A percentile compares a stretch with the other conserved stretches of the same genome.
These are phyloP conservation scores for Hypercompe scribonia DNA, from an alignment of 2,888 invertebrate genomes.

Conservation along the genomic window DNA sequence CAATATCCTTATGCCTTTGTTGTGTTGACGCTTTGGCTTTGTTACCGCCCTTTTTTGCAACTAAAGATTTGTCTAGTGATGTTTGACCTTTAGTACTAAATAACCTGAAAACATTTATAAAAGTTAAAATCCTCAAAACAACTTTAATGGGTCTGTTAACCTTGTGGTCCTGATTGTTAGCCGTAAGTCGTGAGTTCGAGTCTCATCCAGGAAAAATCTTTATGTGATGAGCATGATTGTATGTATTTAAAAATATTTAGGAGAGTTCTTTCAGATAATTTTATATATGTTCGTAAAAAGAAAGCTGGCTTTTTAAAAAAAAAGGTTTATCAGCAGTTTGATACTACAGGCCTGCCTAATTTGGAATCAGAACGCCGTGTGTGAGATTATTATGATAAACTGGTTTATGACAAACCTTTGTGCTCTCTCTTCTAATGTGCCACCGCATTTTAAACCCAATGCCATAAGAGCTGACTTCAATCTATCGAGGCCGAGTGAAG, in stretches of 20 bases:
- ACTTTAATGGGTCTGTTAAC: no score
- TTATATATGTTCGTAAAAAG: no score
- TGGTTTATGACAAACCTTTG: slow-evolving; percentile 87
- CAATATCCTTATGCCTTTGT: slow-evolving; percentile 94
- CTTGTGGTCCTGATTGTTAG: no score
- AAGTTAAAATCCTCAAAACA: neutral
- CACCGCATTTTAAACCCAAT: slow-evolving; percentile 98
- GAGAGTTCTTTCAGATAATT: no score
- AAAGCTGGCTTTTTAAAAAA: no score
- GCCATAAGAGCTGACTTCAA: slow-evolving; percentile 99
- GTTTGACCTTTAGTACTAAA: slow-evolving; percentile 98
- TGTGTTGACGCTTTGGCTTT: slow-evolving; percentile 83
- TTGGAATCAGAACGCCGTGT: no score
- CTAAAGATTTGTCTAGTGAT: slow-evolving; percentile 95
- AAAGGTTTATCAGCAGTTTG: no score
- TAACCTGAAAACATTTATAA: slow-evolving; percentile 76
- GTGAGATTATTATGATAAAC: no score
- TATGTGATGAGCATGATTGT: neutral
- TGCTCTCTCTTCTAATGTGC: slow-evolving; percentile 98
- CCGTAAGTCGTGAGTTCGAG: no score
- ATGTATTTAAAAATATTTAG: neutral
- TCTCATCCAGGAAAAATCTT: neutral
- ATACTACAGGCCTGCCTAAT: no score
- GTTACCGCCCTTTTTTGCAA: slow-evolving; percentile 95
- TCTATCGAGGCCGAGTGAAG: slow-evolving; percentile 98